phyloP scores from a whole-genome alignment of 1,140 invertebrate genomes.

The Meloidogyne floridensis region DNA sequence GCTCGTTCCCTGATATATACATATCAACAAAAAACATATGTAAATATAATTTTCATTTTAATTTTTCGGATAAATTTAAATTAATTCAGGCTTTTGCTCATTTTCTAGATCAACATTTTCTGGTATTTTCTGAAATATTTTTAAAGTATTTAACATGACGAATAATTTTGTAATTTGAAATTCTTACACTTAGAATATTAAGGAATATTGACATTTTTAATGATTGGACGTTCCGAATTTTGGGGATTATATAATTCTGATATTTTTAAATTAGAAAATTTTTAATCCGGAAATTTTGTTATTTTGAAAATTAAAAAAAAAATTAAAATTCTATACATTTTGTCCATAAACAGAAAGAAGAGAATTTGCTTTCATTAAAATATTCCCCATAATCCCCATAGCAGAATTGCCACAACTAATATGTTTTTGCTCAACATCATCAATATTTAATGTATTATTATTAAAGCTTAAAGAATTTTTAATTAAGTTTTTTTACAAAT shows the following conservation, averaged over 20 bases:
- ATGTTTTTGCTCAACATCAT: background rate
- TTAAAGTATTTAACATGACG: too few relatives aligned
- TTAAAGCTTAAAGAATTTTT: background rate
- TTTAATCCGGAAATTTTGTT: too few relatives aligned
- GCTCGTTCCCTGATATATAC: too few relatives aligned
- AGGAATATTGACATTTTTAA: too few relatives aligned
- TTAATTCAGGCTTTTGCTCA: background rate
- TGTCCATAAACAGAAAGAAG: conserved; percentile 3
- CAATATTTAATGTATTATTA: background rate
- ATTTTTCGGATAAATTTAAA: background rate
- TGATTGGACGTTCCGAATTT: too few relatives aligned
- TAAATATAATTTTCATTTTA: too few relatives aligned
- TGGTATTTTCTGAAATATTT: background rate
- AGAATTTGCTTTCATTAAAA: background rate
- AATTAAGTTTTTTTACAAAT: too few relatives aligned
- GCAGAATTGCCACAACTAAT: background rate
- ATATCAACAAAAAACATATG: too few relatives aligned
- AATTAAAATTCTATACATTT: background rate
- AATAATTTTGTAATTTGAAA: too few relatives aligned
- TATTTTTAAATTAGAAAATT: too few relatives aligned
- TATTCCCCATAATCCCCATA: background rate
- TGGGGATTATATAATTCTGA: too few relatives aligned
- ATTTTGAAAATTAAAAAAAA: background rate
- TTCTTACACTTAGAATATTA: too few relatives aligned
- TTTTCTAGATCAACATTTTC: background rate